These are phyloP conservation scores for Frankliniella fusca DNA, from an alignment of 2,888 invertebrate genomes.

Conservation along the genomic window DNA sequence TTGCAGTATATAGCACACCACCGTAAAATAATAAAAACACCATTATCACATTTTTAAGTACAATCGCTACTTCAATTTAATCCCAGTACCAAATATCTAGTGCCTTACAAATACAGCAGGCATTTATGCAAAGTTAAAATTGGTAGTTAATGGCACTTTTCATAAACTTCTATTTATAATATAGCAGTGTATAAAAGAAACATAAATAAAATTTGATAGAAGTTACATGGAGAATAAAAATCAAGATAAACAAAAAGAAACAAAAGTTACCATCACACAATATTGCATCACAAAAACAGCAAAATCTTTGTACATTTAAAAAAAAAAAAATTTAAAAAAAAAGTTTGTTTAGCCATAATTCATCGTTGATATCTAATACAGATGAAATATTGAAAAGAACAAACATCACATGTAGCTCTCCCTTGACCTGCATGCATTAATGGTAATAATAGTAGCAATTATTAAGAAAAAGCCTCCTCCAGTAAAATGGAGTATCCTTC, in stretches of 20 bases:
- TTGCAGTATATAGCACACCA: not conserved
- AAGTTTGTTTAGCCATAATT: not conserved
- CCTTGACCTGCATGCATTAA: not conserved
- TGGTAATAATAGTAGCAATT: not conserved
- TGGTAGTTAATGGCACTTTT: not conserved
- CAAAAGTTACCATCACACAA: not conserved
- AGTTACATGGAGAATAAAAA: not conserved
- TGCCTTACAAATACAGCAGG: too few relatives aligned
- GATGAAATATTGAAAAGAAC: too few relatives aligned
- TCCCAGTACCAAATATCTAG: not conserved
- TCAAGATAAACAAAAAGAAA: not conserved
- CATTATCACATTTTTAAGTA: slow-evolving; percentile 7
- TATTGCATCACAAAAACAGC: not conserved
- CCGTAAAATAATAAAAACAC: not conserved
- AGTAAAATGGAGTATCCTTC: not conserved
- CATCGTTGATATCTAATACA: too few relatives aligned
- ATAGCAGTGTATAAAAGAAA: not conserved
- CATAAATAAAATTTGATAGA: slow-evolving; percentile 11
- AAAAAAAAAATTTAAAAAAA: not conserved
- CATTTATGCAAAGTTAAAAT: too few relatives aligned
- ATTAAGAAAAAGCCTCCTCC: not conserved
- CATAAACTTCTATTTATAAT: not conserved
- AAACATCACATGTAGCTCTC: not conserved
- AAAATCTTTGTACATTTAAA: not conserved
- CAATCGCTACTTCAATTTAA: slow-evolving; percentile 5